Evolutionary conservation across 2,888 invertebrate genomes (phyloP).

Genomic region (Caenorhabditis imperialis): DNA sequence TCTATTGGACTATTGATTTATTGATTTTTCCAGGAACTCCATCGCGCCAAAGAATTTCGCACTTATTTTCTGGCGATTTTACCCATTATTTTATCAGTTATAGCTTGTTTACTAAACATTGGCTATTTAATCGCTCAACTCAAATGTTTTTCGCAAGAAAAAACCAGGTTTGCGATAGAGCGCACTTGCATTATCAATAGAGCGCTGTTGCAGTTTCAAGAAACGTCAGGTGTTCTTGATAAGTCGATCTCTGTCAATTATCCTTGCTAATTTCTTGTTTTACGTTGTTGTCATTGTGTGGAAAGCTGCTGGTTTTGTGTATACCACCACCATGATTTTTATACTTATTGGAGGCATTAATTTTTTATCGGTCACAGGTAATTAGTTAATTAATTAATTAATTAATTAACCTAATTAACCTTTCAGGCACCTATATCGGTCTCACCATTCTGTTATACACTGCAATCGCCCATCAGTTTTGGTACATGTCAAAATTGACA

Average conservation of each 20-base stretch:
- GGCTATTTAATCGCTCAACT: constrained; percentile 64
- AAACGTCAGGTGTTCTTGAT: constrained; percentile 72
- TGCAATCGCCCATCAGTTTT: constrained; percentile 72
- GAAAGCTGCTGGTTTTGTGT: constrained; percentile 71
- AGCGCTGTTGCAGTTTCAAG: constrained; percentile 64
- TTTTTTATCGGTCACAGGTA: constrained; percentile 70
- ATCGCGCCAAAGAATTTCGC: constrained; percentile 75
- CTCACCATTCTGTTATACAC: constrained; percentile 71
- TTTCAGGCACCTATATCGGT: constrained; percentile 69
- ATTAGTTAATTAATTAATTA: too few species aligned
- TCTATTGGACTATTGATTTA: neutral
- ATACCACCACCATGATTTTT: constrained; percentile 72
- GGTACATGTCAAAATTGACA: constrained; percentile 65
- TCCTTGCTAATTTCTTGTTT: constrained; percentile 69
- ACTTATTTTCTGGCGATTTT: constrained; percentile 73
- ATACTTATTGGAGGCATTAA: constrained; percentile 68
- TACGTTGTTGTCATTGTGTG: constrained; percentile 73
- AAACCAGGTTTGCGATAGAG: constrained; percentile 38
- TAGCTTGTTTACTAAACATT: constrained; percentile 68
- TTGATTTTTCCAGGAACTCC: constrained; percentile 63
- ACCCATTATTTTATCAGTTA: constrained; percentile 71
- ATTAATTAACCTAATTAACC: too few species aligned
- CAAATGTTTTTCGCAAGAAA: constrained; percentile 48
- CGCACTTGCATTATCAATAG: too few species aligned
- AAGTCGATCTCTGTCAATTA: constrained; percentile 67